Base-by-base conservation (phyloP, 2,797 vertebrate genomes). In the Cottoperca gobio region DNA sequence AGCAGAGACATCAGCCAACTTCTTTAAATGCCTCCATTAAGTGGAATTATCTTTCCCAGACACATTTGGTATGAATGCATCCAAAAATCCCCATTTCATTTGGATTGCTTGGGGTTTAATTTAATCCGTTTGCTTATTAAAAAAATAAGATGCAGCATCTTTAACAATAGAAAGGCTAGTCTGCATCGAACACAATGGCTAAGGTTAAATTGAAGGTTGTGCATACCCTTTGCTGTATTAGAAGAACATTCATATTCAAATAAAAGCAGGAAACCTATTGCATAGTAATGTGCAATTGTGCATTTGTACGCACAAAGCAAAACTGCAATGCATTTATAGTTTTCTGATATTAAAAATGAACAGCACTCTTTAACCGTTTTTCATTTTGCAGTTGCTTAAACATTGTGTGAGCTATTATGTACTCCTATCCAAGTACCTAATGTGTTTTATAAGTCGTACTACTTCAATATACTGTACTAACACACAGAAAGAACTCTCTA, bases 191-290 rank as follows among this genome's bases (percentile, higher is more conserved):
- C 91, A 92, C 93, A 95, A 94, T 95, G 91, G 92, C 81, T 87
- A 91, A 92, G 94, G 94, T 95, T 95, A 95, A 95, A 95, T 91
- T 94, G 91, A 93, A 91, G 92, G 93, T 94, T 94, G 90, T 90
- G 86, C 91, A 88, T 87, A 93, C 90, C 91, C 89, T 93, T 90
- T 94, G 87, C 93, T 91, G 82, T 91, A 90, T 93, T 85, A 88
- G 83, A 88, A 55, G 64, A 85, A 82, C 82, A 92, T 94, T 93
- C 92, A 93, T 92, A 93, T 94, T 94, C 85, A 93, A 93, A 95
- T 93, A 87, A 81, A 86, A 86, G 74, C 75, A 81, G 84, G 81
- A 84, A 79, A 72, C 62, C 75, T 80, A 72, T 61, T 78, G 83
- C 80, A 87, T 64, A 75, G 73, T 57, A 72, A 70, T 81, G 79